These are phyloP conservation scores for Seira ritae DNA, from an alignment of 2,888 invertebrate species.

Conservation along the genomic window DNA sequence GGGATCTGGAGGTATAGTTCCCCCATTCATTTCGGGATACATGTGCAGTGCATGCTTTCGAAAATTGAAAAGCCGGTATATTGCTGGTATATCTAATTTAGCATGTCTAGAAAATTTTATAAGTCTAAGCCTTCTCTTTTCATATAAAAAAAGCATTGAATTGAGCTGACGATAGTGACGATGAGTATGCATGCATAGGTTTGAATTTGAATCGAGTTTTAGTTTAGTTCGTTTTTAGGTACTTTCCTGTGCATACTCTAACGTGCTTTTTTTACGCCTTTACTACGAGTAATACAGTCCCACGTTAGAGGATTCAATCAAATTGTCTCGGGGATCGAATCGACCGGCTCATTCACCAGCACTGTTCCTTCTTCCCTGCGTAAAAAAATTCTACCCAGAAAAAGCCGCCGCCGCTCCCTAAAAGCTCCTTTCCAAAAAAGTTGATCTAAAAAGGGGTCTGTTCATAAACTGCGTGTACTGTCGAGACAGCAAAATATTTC, in stretches of 20 bases:
- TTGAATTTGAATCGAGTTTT: not conserved
- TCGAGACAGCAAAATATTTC: constrained; percentile 51
- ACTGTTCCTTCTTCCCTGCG: constrained; percentile 26
- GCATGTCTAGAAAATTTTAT: constrained; percentile 7
- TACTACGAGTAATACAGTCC: constrained; percentile 62
- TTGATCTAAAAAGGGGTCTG: constrained; percentile 34
- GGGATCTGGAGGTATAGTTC: constrained; percentile 29
- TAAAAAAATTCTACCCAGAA: constrained; percentile 19
- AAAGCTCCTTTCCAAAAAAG: constrained; percentile 42
- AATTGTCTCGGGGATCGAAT: constrained; percentile 52
- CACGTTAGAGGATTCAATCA: constrained; percentile 36
- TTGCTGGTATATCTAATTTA: constrained; percentile 6
- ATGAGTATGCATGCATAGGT: too few species aligned
- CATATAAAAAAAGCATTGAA: too few species aligned
- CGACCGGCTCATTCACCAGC: constrained; percentile 61
- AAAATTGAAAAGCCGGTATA: constrained; percentile 53
- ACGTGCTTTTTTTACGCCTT: constrained; percentile 65
- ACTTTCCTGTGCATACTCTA: constrained; percentile 36
- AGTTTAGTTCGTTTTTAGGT: constrained; percentile 29
- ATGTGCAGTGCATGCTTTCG: constrained; percentile 58
- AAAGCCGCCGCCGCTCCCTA: constrained; percentile 65
- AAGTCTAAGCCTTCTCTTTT: too few species aligned
- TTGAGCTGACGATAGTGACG: too few species aligned
- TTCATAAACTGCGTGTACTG: constrained; percentile 35
- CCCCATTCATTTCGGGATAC: constrained; percentile 63